These are phyloP conservation scores for Abrostola tripartita DNA, from an alignment of 2,888 invertebrate species.

Conservation along the genomic window DNA sequence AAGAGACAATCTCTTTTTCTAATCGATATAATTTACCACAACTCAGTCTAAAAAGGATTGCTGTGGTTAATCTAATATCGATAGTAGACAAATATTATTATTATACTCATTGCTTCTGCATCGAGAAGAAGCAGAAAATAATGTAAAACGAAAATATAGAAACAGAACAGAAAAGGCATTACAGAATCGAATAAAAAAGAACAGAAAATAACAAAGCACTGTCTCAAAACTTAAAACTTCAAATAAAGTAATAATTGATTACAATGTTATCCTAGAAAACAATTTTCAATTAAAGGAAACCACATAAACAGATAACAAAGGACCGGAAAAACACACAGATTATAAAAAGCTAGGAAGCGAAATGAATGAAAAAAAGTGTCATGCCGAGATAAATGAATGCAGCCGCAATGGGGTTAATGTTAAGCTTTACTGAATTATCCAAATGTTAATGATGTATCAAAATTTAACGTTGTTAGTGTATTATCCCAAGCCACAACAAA, in stretches of 20 bases:
- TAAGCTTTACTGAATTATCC: conserved; percentile 64
- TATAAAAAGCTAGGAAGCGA: conserved; percentile 55
- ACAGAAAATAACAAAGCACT: conserved; percentile 1
- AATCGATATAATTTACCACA: conserved; percentile 55
- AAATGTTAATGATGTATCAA: conserved; percentile 70
- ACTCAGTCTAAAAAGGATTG: conserved; percentile 79
- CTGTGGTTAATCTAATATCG: conserved; percentile 75
- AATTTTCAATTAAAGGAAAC: conserved; percentile 29
- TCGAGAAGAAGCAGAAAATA: conserved; percentile 75
- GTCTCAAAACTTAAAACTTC: not conserved
- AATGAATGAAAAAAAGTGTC: conserved; percentile 59
- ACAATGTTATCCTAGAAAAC: no score
- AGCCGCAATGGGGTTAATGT: conserved; percentile 82
- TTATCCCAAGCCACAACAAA: conserved; percentile 87
- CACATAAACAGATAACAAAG: conserved; percentile 43
- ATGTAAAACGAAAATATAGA: conserved; percentile 54
- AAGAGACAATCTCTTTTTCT: not conserved
- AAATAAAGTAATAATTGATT: not conserved
- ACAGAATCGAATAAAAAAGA: no score
- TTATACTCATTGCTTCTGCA: conserved; percentile 85
- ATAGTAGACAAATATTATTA: conserved; percentile 43
- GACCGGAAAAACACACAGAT: conserved; percentile 45
- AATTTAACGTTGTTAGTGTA: conserved; percentile 67
- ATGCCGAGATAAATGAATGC: conserved; percentile 76
- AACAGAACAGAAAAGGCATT: conserved; percentile 41